These are phyloP conservation scores for Laodelphax striatellus DNA, from an alignment of 1,140 invertebrate species.

Conservation along the genomic window DNA sequence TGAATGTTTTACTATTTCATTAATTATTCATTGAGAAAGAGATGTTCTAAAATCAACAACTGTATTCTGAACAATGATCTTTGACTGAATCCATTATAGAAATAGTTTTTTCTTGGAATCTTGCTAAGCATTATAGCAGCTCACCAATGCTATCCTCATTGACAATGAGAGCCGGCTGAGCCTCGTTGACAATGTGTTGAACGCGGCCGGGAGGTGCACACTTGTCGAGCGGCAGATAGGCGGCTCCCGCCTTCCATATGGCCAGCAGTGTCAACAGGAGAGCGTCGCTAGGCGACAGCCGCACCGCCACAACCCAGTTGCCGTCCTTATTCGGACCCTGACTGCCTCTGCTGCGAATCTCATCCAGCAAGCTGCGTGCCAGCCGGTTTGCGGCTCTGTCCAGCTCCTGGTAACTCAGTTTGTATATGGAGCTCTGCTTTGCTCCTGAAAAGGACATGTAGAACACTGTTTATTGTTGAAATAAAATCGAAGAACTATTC, in stretches of 20 bases:
- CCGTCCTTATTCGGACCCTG: slow-evolving; percentile 45
- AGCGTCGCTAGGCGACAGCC: slow-evolving; percentile 58
- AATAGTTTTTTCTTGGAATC: no score
- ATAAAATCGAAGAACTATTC: no score
- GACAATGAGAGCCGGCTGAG: slow-evolving; percentile 53
- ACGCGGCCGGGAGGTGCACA: slow-evolving; percentile 60
- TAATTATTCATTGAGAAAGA: no score
- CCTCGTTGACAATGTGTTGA: slow-evolving; percentile 62
- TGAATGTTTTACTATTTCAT: no score
- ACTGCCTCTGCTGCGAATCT: slow-evolving; percentile 25
- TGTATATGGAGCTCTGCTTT: slow-evolving; percentile 27
- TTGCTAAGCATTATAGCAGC: no score
- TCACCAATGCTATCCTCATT: slow-evolving; percentile 35
- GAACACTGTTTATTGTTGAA: no score
- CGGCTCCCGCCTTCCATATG: slow-evolving; percentile 67
- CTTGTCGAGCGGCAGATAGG: slow-evolving; percentile 70
- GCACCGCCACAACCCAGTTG: slow-evolving; percentile 58
- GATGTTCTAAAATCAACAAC: no score
- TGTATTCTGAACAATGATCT: no score
- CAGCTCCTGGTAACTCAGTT: slow-evolving; percentile 46
- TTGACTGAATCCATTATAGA: no score
- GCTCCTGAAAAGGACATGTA: background rate
- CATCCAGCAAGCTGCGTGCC: slow-evolving; percentile 37
- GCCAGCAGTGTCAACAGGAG: slow-evolving; percentile 56
- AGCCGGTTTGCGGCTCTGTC: slow-evolving; percentile 45